phyloP scores from a whole-genome alignment of 2,797 vertebrate genomes.

The Psittacula derbiana region DNA sequence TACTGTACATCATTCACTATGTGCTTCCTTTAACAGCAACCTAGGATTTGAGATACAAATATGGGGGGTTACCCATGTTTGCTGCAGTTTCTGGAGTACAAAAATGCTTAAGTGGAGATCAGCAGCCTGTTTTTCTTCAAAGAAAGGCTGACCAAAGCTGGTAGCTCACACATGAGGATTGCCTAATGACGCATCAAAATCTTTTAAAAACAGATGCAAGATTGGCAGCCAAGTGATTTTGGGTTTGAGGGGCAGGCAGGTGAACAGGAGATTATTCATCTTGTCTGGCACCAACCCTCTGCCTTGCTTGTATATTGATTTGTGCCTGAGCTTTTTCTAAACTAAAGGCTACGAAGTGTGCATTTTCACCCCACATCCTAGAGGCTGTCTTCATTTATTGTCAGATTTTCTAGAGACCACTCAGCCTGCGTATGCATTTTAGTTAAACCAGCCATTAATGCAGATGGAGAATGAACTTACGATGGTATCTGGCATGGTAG shows the following conservation, averaged over 20 bases:
- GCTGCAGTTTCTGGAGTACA: neutral
- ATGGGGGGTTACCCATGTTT: neutral
- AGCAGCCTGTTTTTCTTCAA: neutral
- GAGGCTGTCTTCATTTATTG: neutral
- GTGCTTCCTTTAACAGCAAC: neutral
- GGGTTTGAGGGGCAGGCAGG: neutral
- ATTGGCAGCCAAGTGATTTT: conserved; percentile 20
- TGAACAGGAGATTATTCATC: neutral
- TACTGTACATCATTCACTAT: neutral
- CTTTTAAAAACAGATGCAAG: neutral
- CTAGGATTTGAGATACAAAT: neutral
- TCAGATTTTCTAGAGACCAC: conserved; percentile 10
- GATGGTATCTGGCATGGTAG: neutral
- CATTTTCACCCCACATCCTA: neutral
- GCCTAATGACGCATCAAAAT: neutral
- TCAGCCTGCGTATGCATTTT: neutral
- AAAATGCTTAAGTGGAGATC: neutral
- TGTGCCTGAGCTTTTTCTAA: neutral
- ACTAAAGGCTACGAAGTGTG: neutral
- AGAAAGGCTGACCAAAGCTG: neutral
- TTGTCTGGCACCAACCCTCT: neutral
- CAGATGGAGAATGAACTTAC: neutral
- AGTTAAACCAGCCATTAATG: conserved; percentile 24
- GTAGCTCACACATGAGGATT: neutral
- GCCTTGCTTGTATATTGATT: neutral